These are phyloP conservation scores for Macrosoma leucophasiata DNA, from an alignment of 2,888 invertebrate species.

Conservation along the genomic window DNA sequence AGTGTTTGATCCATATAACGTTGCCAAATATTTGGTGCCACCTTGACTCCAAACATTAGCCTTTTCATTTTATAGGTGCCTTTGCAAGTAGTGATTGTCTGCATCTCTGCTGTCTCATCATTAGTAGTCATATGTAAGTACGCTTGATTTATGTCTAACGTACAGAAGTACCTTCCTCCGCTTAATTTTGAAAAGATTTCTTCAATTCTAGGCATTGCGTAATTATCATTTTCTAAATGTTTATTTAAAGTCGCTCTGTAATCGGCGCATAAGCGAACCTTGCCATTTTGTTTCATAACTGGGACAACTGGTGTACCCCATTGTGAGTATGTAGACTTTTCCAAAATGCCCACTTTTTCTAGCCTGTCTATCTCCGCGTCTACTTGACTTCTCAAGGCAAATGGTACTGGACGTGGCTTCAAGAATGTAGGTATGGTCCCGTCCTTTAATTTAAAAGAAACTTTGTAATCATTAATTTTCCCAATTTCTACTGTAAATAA, in stretches of 20 bases:
- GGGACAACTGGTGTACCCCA: conserved; percentile 19
- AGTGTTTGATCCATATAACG: conserved; percentile 34
- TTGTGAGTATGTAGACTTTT: too few species aligned
- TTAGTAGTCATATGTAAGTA: conserved; percentile 18
- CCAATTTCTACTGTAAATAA: too few species aligned
- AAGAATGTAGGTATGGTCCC: too few species aligned
- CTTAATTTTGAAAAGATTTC: conserved; percentile 19
- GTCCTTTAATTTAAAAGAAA: too few species aligned
- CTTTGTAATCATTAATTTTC: too few species aligned
- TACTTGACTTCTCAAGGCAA: too few species aligned
- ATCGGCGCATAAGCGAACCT: conserved; percentile 8
- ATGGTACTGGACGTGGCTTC: too few species aligned
- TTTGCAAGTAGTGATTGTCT: conserved; percentile 30
- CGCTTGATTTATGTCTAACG: conserved; percentile 15
- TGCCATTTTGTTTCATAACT: conserved; percentile 14
- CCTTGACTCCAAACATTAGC: conserved; percentile 33
- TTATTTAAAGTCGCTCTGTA: conserved; percentile 14
- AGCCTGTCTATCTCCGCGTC: too few species aligned
- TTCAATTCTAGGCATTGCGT: conserved; percentile 19
- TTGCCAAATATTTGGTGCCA: conserved; percentile 32
- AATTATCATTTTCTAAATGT: conserved; percentile 11
- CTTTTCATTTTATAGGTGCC: conserved; percentile 33
- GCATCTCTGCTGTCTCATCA: too few species aligned
- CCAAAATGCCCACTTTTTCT: too few species aligned
- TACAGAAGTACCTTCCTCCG: too few species aligned